Base-by-base conservation (phyloP, 2,888 invertebrate species). In the Gnatocerus cornutus region DNA sequence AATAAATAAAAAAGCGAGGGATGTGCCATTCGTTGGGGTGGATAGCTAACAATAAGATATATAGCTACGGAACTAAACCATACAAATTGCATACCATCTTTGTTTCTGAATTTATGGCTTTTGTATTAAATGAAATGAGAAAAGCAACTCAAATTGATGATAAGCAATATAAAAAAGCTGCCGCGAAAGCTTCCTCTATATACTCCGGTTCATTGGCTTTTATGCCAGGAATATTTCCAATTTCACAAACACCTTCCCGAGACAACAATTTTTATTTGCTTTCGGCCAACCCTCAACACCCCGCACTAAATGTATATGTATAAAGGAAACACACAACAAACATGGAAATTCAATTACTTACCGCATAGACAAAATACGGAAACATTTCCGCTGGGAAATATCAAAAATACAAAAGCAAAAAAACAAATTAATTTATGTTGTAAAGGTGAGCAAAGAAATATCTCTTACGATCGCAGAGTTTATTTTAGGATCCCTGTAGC, bases 61-160 rank as follows among this genome's bases (percentile, higher is more conserved):
- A 77, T 77, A 71, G 72, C 75, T 71, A 14, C 64, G 71, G 68
- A 72, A 70, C 73, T 72, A 74, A 74, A 74, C 75, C 76, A 71
- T 75, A 73, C 76, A 74, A 74, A 76, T 74, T 77, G 77, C 76
- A 74, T 73, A 76, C 70, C 75, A 73, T 75, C 76, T 76, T 76
- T 78, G 78, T 78, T 76, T 77, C 73, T 56, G 69, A 76, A 78
- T 78, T 78, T 78, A 78, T 78, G 63, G 68, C 68, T 68, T 62
- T 68, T 68, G 68, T 63, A 68, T 68, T 63, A 68, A 68, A 68
- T 68, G 68, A 68, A 68, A 68, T 68, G 68, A 56, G 68, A 63
- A 63, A 62, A 55, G 68, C 68, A 63, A 68, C 68, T 56, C 63
- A 63, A 68, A 68, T 63, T 62, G 68, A 68, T 68, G 63, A 68